Evolutionary conservation across 2,113 vertebrate species (phyloP), one percentile per base, ranked within the genome.

Genomic region (Sebastes schlegelii): DNA sequence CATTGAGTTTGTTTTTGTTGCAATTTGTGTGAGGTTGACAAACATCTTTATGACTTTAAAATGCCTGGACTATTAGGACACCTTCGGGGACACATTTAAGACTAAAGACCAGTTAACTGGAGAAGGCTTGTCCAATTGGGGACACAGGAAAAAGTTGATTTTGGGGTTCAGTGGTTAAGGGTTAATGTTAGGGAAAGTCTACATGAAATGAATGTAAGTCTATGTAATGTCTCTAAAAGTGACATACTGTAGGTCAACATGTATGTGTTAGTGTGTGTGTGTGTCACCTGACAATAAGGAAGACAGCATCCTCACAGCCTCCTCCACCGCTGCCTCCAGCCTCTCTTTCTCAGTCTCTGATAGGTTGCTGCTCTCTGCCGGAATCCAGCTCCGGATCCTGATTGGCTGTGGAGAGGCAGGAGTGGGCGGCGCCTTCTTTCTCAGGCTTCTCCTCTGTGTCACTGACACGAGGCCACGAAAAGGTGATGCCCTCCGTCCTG

Each of bases 251-350:
- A 8, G 8, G 54, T 58, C 5, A 23, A 26, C 26, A 26, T 46
- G 9, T 2, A 42, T 43, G 8, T 46, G 70, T 40, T 14, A 54
- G 16, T 60, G 6, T 73, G 54, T 46, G 19, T 42, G 57, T 8
- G 23, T n/a, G n/a, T 43, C 55, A 95, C 95, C 96, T 92, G 95
- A 95, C 34, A 96, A 85, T 19, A 95, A 63, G 51, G 86, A 89
- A 4, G 95, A 93, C 66, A 95, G 88, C 19, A 10, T 73, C 57
- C 54, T 86, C 61, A 94, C 89, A 19, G 95, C 95, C 43, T 94
- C 91, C 16, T 81, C 85, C 52, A 95, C 64, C 0, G 94, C 94
- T 19, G 74, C 49, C 45, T 85, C 80, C 78, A 96, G 70, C 63
- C 85, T 91, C 23, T 46, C 23, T 48, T 54, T 87, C 88, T 96